These are phyloP conservation scores for Fissipunctia ypsillon DNA, from an alignment of 2,888 invertebrate species.

Conservation along the genomic window DNA sequence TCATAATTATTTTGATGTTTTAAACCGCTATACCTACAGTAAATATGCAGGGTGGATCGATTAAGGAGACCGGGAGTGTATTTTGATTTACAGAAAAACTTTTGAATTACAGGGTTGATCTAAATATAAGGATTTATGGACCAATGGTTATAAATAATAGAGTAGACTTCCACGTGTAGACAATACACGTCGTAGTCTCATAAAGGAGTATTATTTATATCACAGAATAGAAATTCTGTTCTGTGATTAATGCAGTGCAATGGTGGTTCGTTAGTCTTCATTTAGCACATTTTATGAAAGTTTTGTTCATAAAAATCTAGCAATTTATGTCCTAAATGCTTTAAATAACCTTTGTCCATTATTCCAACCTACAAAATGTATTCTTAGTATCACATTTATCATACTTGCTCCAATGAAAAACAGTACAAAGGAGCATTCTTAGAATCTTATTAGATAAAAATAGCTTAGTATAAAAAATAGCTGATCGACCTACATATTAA, in stretches of 20 bases:
- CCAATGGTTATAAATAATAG: background rate
- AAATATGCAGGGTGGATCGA: too few species aligned
- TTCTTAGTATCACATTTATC: background rate
- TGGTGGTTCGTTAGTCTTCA: background rate
- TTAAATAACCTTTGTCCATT: background rate
- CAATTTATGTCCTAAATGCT: background rate
- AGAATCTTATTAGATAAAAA: slow-evolving; percentile 4
- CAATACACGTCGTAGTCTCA: background rate
- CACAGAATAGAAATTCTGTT: too few species aligned
- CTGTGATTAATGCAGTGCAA: too few species aligned
- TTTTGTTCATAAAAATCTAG: background rate
- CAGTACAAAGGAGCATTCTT: background rate
- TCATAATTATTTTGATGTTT: background rate
- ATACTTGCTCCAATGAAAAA: slow-evolving; percentile 9
- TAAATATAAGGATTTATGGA: background rate
- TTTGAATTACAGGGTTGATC: background rate
- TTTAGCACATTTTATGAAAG: background rate
- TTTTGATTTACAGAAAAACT: background rate
- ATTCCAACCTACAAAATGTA: background rate
- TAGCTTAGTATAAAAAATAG: slow-evolving; percentile 22
- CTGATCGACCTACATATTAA: background rate
- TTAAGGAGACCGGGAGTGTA: background rate
- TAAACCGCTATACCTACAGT: background rate
- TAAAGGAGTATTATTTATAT: background rate
- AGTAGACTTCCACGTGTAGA: background rate